phyloP scores from a whole-genome alignment of 1,140 invertebrate species.

The Zaprionus tsacasi region DNA sequence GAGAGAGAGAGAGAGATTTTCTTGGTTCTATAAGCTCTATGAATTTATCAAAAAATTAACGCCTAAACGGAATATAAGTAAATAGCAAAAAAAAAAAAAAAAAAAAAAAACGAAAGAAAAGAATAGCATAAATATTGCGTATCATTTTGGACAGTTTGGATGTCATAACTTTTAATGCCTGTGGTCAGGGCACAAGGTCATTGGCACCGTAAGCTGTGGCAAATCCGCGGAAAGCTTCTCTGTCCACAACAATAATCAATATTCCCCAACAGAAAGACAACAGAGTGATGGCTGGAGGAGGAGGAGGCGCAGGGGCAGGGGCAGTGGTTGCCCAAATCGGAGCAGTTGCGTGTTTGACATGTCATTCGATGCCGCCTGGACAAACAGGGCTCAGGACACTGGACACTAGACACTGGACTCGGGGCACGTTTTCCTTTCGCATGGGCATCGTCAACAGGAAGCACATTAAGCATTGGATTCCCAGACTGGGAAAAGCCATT shows the following conservation, averaged over 20 bases:
- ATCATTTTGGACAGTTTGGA: constrained; percentile 53
- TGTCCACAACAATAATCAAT: constrained; percentile 71
- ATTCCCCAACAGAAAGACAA: constrained; percentile 40
- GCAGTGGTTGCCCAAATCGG: constrained; percentile 31
- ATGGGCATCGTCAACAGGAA: constrained; percentile 71
- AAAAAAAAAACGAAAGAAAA: constrained; percentile 35
- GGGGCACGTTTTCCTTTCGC: constrained; percentile 39
- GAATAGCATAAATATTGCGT: constrained; percentile 31
- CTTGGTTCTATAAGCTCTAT: constrained; percentile 22
- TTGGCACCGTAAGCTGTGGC: constrained; percentile 59
- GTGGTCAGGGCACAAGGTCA: constrained; percentile 51
- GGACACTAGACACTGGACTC: constrained; percentile 16
- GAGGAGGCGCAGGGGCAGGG: no score
- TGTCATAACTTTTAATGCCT: constrained; percentile 51
- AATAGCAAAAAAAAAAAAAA: constrained; percentile 38
- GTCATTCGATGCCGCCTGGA: constrained; percentile 66
- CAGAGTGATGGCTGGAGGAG: constrained; percentile 10
- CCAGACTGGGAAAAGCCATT: constrained; percentile 25
- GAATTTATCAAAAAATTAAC: constrained; percentile 73
- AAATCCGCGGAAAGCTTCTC: constrained; percentile 67
- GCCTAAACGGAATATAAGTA: constrained; percentile 20
- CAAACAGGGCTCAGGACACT: constrained; percentile 30
- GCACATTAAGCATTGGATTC: constrained; percentile 67
- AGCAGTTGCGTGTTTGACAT: constrained; percentile 74
- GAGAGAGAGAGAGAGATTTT: no score